Percentiles rank a stretch among this genome's conserved stretches.
These are phyloP conservation scores for Mergus octosetaceus DNA, from an alignment of 2,797 vertebrate genomes.

Conservation along the genomic window DNA sequence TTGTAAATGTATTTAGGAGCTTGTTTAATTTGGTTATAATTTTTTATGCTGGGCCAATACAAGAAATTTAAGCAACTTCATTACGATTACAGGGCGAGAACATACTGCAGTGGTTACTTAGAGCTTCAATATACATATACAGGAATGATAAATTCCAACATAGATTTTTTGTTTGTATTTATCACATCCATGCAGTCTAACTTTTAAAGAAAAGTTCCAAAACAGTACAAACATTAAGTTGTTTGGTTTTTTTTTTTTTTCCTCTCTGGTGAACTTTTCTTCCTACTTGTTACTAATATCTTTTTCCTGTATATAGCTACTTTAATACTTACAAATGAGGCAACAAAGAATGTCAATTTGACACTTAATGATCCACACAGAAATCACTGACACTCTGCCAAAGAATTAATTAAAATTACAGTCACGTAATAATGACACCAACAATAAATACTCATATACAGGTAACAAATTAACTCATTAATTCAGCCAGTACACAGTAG, in stretches of 20 bases:
- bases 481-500: constrained; percentile 26
- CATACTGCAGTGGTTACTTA: neutral
- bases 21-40: neutral
- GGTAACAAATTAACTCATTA: constrained; percentile 64
- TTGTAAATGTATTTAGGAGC: neutral
- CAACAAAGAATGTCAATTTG: constrained; percentile 53
- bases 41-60: neutral
- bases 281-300: neutral
- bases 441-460: constrained; percentile 47
- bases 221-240: neutral
- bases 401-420: constrained; percentile 61
- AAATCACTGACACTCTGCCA: constrained; percentile 6
- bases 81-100: neutral
- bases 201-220: neutral
- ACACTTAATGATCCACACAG: constrained; percentile 34
- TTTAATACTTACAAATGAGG: constrained; percentile 38
- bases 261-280: neutral
- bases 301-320: constrained; percentile 18
- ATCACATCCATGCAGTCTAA: neutral
- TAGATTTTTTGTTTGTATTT: neutral
- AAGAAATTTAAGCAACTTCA: neutral
- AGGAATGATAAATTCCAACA: neutral
- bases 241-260: too few relatives aligned
- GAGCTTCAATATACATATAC: neutral
- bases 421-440: constrained; percentile 27